Base-by-base conservation (phyloP, 1,140 invertebrate genomes). In the Drosophila nebulosa region DNA sequence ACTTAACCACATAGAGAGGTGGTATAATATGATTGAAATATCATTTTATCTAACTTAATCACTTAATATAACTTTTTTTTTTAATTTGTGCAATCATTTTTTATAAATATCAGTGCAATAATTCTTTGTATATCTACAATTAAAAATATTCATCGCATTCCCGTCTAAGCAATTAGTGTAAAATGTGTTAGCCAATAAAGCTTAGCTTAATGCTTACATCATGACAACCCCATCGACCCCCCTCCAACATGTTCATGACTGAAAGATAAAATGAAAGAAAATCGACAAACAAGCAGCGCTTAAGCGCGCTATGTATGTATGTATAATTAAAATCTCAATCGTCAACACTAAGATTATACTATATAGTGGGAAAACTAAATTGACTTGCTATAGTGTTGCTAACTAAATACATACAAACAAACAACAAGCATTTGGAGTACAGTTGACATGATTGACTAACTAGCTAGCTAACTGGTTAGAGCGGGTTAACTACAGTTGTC, bases 371-470 rank as follows among this genome's bases (percentile, higher is more conserved):
- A 70, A 59, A 73, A 35, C 69, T 59, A 60, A 73, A 74, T 74
- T 74, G 70, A 74, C 71, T 74, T 74, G 71, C 71, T 66, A 14
- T 65, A 12, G 21, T 24, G 50, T 18, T 52, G 22, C 12, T 52
- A 52, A 56, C 36, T 36, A 21, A 35, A 66, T 21, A 9, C 57
- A 64, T 60, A 36, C 9, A 21, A 32, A 39, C 24, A 62, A 32
- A n/a, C 52, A 14, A 68, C 22, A 68, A 64, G 53, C 63, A 64
- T 18, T 70, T 66, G 64, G 63, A 78, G 81, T 88, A 88, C 83
- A 86, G 83, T 86, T 86, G 83, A 81, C 83, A 88, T 75, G 83
- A 86, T 79, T 88, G 78, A 88, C 83, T 88, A 78, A 76, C 83
- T 83, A 83, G 74, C 75, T 63, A 53, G 59, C 18, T 42, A 51